These are phyloP conservation scores for Limanda limanda DNA, from an alignment of 2,113 vertebrate species.

Conservation along the genomic window DNA sequence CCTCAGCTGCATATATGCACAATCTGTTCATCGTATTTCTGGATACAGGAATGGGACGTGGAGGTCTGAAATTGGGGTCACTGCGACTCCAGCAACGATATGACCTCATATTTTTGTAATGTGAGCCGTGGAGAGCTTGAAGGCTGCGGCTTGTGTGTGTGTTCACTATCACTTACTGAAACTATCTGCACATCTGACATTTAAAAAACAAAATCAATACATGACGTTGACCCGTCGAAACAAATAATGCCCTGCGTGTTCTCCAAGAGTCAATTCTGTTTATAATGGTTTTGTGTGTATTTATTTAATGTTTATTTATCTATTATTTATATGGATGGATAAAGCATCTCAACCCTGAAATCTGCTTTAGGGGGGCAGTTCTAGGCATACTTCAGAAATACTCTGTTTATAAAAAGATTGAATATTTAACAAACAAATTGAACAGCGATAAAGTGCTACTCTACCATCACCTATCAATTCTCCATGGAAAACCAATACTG, in stretches of 20 bases:
- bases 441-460: no score
- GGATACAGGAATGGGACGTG: neutral
- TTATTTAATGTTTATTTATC: no score
- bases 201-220: neutral
- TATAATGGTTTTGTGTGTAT: no score
- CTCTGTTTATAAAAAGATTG: no score
- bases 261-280: no score
- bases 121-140: neutral
- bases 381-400: no score
- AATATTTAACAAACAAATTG: no score
- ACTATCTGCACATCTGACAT: neutral
- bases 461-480: no score
- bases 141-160: neutral
- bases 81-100: neutral
- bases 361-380: no score
- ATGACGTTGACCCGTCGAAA: neutral
- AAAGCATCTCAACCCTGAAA: no score
- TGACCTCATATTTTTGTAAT: slow-evolving; percentile 22
- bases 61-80: slow-evolving; percentile 8
- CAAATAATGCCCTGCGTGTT: neutral
- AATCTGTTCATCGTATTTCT: neutral
- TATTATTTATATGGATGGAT: no score
- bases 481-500: no score
- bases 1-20: neutral
- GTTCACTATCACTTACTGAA: neutral